A percentile compares a stretch with the other conserved stretches of the same genome.
These are phyloP conservation scores for Rhingia rostrata DNA, from an alignment of 2,888 invertebrate genomes.

Conservation along the genomic window DNA sequence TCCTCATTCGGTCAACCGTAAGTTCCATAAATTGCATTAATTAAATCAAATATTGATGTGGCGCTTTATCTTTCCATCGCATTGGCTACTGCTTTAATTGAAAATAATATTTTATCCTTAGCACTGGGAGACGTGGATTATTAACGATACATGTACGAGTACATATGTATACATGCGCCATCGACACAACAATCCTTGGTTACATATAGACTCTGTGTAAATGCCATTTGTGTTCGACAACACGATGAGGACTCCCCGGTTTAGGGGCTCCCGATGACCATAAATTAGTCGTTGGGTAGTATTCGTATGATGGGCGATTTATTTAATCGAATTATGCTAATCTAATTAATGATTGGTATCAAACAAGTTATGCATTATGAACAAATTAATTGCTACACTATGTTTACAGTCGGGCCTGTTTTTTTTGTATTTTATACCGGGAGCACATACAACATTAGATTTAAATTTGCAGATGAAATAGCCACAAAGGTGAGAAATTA, in stretches of 20 bases:
- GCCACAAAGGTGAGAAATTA: neutral
- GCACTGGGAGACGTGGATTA: slow-evolving; percentile 67
- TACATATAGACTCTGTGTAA: neutral
- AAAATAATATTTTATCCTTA: slow-evolving; percentile 74
- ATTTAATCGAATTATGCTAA: slow-evolving; percentile 73
- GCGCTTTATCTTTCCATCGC: slow-evolving; percentile 72
- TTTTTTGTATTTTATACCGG: slow-evolving; percentile 3
- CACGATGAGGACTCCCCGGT: slow-evolving; percentile 21
- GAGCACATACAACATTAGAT: slow-evolving; percentile 6
- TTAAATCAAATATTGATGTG: slow-evolving; percentile 75
- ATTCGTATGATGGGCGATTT: slow-evolving; percentile 60
- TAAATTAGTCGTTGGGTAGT: slow-evolving; percentile 44
- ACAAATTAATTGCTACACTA: slow-evolving; percentile 71
- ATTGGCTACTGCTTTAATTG: slow-evolving; percentile 74
- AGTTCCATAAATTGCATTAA: slow-evolving; percentile 74
- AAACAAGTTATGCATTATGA: slow-evolving; percentile 65
- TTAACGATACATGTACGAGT: slow-evolving; percentile 67
- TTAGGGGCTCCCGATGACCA: slow-evolving; percentile 26
- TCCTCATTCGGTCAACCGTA: slow-evolving; percentile 71
- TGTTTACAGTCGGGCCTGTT: slow-evolving; percentile 48
- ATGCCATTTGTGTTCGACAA: slow-evolving; percentile 32
- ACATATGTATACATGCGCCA: slow-evolving; percentile 21
- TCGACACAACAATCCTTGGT: slow-evolving; percentile 58
- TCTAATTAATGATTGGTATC: slow-evolving; percentile 73
- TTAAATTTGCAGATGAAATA: slow-evolving; percentile 17